Evolutionary conservation across 2,797 vertebrate genomes (phyloP).

Genomic region (Molossus alvarezi): DNA sequence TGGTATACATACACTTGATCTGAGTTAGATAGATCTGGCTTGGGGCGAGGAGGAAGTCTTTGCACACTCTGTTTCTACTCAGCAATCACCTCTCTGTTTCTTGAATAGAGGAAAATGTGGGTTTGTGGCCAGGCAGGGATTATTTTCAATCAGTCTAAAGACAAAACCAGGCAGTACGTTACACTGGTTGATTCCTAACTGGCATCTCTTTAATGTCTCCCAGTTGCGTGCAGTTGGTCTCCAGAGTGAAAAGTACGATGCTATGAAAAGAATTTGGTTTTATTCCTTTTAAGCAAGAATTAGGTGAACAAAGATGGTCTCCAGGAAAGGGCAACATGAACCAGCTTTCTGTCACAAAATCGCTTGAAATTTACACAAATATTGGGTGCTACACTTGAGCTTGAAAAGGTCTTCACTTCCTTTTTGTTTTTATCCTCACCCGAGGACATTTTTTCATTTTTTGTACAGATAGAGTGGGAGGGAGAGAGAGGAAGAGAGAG

Average conservation of each 20-base stretch:
- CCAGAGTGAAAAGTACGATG: slow-evolving; percentile 35
- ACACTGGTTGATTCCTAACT: background rate
- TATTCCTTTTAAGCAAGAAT: slow-evolving; percentile 55
- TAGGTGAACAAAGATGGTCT: slow-evolving; percentile 55
- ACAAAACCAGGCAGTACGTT: slow-evolving; percentile 19
- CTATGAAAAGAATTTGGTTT: slow-evolving; percentile 43
- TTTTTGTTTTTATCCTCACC: no score
- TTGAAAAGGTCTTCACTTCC: slow-evolving; percentile 12
- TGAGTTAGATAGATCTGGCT: background rate
- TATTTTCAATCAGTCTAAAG: slow-evolving; percentile 60
- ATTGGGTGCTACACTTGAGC: background rate
- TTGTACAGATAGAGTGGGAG: no score
- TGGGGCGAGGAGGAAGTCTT: background rate
- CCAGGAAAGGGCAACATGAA: slow-evolving; percentile 33
- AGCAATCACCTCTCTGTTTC: slow-evolving; percentile 26
- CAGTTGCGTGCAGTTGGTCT: slow-evolving; percentile 11
- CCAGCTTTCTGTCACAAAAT: slow-evolving; percentile 64
- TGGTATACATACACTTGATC: background rate
- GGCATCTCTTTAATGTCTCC: slow-evolving; percentile 53
- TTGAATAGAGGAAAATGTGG: background rate
- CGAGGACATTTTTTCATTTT: no score
- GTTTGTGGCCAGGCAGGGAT: slow-evolving; percentile 20
- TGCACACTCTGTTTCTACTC: slow-evolving; percentile 12
- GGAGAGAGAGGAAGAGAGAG: no score
- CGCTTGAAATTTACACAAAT: slow-evolving; percentile 69